These are phyloP conservation scores for Daptonema setosum DNA, from an alignment of 2,888 invertebrate genomes.

Conservation along the genomic window DNA sequence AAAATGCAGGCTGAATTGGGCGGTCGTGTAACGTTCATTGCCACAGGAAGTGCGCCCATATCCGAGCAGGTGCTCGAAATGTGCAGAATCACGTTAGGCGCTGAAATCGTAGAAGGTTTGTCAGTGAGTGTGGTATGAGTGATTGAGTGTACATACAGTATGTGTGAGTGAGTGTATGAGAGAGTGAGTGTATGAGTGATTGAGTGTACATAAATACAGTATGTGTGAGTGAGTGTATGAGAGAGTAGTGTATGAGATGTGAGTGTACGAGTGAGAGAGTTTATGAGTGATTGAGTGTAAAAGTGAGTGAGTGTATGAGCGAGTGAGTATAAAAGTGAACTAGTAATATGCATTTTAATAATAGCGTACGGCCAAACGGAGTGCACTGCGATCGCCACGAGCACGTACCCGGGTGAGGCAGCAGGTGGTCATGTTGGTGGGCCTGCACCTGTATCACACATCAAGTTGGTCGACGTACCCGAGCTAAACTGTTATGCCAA, in stretches of 20 bases:
- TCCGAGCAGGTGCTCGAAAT: constrained; percentile 82
- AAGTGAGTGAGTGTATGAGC: no score
- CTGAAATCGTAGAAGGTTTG: background rate
- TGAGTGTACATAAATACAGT: no score
- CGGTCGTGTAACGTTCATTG: background rate
- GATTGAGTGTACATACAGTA: no score
- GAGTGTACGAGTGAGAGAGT: no score
- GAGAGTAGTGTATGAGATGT: no score
- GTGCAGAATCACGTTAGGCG: constrained; percentile 37
- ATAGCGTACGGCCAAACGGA: constrained; percentile 23
- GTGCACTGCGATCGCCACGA: constrained; percentile 45
- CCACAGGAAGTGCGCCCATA: constrained; percentile 64
- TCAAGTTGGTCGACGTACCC: constrained; percentile 85
- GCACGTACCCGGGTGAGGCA: constrained; percentile 28
- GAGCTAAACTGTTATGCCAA: constrained; percentile 55
- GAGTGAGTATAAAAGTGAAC: no score
- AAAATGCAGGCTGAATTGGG: background rate
- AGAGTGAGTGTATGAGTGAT: no score
- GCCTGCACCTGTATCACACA: constrained; percentile 74
- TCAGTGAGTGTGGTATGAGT: background rate
- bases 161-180: no score
- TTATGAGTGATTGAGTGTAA: no score
- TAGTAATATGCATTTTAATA: no score
- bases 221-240: no score
- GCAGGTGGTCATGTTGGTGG: constrained; percentile 61